A percentile compares a stretch with the other conserved stretches of the same genome.
phyloP scores from a whole-genome alignment of 2,113 vertebrate genomes.

The Halcyon senegalensis region DNA sequence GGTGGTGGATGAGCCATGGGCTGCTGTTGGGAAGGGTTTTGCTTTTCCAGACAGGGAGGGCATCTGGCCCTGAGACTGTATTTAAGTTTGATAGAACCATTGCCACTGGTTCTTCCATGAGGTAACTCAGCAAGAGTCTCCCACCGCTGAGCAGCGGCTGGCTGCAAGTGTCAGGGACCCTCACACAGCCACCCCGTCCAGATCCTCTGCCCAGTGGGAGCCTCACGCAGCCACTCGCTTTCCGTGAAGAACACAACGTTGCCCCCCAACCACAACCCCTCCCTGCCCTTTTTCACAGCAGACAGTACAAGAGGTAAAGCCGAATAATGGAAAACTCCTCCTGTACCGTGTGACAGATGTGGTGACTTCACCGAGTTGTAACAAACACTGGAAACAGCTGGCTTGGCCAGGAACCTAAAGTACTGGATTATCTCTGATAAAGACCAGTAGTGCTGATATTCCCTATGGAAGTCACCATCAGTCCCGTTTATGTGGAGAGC shows the following conservation, averaged over 20 bases:
- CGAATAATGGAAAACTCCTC: background rate
- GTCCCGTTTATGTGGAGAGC: background rate
- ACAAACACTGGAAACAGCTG: background rate
- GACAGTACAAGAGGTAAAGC: background rate
- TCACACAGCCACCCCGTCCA: background rate
- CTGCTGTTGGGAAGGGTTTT: background rate
- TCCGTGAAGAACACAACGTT: background rate
- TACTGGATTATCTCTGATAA: background rate
- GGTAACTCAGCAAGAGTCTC: background rate
- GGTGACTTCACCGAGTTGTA: background rate
- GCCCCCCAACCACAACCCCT: accelerated
- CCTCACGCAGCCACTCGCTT: background rate
- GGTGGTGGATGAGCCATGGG: background rate
- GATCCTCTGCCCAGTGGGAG: background rate
- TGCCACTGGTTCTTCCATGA: background rate
- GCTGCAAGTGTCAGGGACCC: background rate
- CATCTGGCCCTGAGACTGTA: too few relatives aligned
- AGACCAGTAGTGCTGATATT: background rate
- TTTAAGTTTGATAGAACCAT: background rate
- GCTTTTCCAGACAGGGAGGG: too few relatives aligned
- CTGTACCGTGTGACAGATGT: background rate
- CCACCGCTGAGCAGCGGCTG: background rate
- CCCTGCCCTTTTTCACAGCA: background rate
- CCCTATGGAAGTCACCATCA: background rate
- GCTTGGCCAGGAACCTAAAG: background rate